Conservation (phyloP, 2,888 invertebrate species). For the Euplexia lucipara region DNA sequence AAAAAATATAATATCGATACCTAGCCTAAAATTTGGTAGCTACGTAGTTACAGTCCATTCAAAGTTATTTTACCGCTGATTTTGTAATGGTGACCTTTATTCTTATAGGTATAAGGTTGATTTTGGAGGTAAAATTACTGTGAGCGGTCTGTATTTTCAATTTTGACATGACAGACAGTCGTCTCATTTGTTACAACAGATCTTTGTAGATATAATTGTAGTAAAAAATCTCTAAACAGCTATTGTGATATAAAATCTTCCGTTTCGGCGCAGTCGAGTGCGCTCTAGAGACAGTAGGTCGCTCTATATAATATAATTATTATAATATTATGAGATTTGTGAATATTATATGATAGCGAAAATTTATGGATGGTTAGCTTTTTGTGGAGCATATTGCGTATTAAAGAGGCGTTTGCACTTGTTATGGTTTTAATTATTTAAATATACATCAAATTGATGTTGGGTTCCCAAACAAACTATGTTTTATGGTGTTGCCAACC, state of each 20-base stretch:
- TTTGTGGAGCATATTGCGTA: slow-evolving; percentile 89
- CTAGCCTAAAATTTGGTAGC: too few relatives aligned
- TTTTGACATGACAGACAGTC: too few relatives aligned
- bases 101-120: too few relatives aligned
- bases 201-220: slow-evolving; percentile 52
- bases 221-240: slow-evolving; percentile 65
- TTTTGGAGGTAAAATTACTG: too few relatives aligned
- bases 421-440: slow-evolving; percentile 75
- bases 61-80: too few relatives aligned
- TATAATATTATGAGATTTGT: slow-evolving; percentile 75
- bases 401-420: slow-evolving; percentile 87
- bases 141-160: too few relatives aligned
- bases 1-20: too few relatives aligned
- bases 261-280: slow-evolving; percentile 63
- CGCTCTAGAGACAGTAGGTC: slow-evolving; percentile 63
- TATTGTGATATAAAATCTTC: slow-evolving; percentile 83
- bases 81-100: too few relatives aligned
- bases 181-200: slow-evolving; percentile 47
- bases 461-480: too few relatives aligned
- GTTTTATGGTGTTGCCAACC: background rate
- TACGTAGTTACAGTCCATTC: too few relatives aligned
- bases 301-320: slow-evolving; percentile 57
- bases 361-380: slow-evolving; percentile 88
- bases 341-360: slow-evolving; percentile 85
- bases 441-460: background rate